Evolutionary conservation across 2,797 vertebrate genomes (phyloP).

Genomic region (Chaunax sp.): DNA sequence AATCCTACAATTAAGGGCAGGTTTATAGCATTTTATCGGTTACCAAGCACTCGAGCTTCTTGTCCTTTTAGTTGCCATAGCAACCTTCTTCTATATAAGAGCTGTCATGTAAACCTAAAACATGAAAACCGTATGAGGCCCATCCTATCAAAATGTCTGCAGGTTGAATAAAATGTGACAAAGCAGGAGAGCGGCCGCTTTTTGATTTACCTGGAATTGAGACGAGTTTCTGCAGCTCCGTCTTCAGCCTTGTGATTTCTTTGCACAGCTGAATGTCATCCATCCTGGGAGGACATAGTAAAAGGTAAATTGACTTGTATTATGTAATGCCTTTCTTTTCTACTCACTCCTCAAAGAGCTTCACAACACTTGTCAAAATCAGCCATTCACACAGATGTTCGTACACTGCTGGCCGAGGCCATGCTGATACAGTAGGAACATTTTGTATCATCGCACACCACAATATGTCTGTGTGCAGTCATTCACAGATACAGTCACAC

Average conservation of each 20-base stretch:
- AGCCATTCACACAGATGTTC: too few species aligned
- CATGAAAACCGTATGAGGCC: not conserved
- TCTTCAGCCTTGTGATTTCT: conserved; percentile 90
- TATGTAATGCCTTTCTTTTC: too few species aligned
- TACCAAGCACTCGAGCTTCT: not conserved
- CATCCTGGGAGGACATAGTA: conserved; percentile 82
- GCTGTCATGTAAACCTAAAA: conserved; percentile 19
- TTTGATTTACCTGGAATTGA: conserved; percentile 81
- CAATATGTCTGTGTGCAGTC: too few species aligned
- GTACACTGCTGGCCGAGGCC: too few species aligned
- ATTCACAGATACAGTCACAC: too few species aligned
- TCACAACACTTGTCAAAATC: too few species aligned
- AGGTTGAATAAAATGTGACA: not conserved
- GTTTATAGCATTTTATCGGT: too few species aligned
- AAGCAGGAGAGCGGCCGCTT: not conserved
- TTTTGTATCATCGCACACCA: too few species aligned
- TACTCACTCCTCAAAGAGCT: too few species aligned
- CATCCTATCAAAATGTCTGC: not conserved
- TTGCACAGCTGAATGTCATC: conserved; percentile 93
- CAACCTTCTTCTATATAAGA: conserved; percentile 11
- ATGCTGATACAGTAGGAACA: too few species aligned
- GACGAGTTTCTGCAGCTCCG: conserved; percentile 87
- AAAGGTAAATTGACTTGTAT: too few species aligned
- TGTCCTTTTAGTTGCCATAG: conserved; percentile 21
- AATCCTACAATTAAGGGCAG: too few species aligned